A percentile compares a stretch with the other conserved stretches of the same genome.
Conservation (phyloP, 2,888 invertebrate species). For the Pyrgus malvae region DNA sequence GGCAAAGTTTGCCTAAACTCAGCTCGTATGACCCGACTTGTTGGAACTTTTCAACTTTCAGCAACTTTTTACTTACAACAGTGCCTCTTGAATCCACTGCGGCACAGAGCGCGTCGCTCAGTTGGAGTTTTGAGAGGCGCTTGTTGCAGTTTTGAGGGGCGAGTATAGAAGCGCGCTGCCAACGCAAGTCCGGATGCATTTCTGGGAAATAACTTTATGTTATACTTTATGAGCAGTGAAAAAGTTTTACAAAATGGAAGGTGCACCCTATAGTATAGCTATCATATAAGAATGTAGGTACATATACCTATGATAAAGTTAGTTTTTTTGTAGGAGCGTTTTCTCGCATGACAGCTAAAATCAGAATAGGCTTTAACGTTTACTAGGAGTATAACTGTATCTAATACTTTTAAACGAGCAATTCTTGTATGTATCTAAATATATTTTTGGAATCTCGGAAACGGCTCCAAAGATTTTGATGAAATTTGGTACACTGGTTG, state of each 20-base stretch:
- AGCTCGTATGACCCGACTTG: conserved; percentile 11
- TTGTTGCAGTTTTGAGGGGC: conserved; percentile 48
- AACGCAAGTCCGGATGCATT: conserved; percentile 46
- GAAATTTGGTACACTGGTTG: too few relatives aligned
- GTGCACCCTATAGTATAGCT: too few relatives aligned
- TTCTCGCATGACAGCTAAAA: too few relatives aligned
- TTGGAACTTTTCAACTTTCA: conserved; percentile 8
- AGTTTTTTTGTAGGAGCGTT: too few relatives aligned
- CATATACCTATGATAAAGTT: too few relatives aligned
- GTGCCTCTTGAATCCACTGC: conserved; percentile 47
- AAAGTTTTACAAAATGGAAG: background rate
- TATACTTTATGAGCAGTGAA: background rate
- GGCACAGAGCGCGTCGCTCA: conserved; percentile 58
- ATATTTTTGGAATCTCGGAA: too few relatives aligned
- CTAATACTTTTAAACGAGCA: too few relatives aligned
- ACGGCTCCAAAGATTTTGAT: too few relatives aligned
- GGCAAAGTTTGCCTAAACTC: conserved; percentile 18
- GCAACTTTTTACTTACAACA: conserved; percentile 49
- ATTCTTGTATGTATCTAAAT: too few relatives aligned
- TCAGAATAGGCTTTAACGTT: too few relatives aligned
- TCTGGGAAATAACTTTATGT: conserved; percentile 39
- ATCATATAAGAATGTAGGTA: background rate
- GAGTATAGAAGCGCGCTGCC: conserved; percentile 58
- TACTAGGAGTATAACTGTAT: too few relatives aligned
- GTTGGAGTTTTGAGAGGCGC: conserved; percentile 43